Evolutionary conservation across 2,113 vertebrate genomes (phyloP).

Genomic region (Panthera uncia): DNA sequence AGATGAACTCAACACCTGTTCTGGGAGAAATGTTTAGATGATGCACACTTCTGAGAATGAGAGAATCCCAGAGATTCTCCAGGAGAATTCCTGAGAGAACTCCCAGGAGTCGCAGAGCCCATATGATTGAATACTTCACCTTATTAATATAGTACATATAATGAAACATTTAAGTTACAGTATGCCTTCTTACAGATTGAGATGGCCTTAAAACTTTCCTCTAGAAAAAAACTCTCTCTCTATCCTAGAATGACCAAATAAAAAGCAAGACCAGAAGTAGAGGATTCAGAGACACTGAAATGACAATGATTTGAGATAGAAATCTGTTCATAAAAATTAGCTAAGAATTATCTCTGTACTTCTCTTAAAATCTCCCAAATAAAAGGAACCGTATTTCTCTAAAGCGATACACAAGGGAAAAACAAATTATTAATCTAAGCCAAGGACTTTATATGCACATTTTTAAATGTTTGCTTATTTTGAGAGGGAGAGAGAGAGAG

Average conservation of each 20-base stretch:
- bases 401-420: not conserved
- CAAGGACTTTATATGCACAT: not conserved
- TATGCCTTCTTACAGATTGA: not conserved
- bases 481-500: too few species aligned
- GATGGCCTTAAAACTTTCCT: not conserved
- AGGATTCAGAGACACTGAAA: not conserved
- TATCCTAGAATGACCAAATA: not conserved
- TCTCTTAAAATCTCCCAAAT: conserved; percentile 4
- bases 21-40: not conserved
- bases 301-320: not conserved
- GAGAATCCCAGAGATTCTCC: not conserved
- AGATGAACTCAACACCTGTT: not conserved
- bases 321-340: conserved; percentile 9
- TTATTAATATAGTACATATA: not conserved
- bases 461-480: not conserved
- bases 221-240: not conserved
- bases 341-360: not conserved
- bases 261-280: not conserved
- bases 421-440: not conserved
- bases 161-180: not conserved
- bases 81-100: too few species aligned
- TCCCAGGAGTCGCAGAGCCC: not conserved
- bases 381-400: not conserved
- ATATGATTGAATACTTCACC: not conserved
- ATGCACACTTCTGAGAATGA: not conserved